Base-by-base conservation (phyloP, 2,113 vertebrate genomes). In the Mugil cephalus region DNA sequence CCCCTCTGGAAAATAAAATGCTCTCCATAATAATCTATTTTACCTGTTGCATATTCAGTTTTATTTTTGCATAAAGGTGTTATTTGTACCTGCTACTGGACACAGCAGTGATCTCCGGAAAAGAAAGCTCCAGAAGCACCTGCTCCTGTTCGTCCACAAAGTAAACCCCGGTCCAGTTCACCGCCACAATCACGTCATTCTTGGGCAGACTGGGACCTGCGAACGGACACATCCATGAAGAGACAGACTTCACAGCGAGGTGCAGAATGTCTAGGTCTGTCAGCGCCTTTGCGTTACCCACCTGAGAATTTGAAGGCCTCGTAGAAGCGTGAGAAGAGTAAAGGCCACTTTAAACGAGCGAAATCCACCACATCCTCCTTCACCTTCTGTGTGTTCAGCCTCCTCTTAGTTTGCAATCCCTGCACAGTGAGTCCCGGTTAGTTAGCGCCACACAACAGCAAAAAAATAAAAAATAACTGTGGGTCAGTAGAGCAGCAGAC, bases 251-350 rank as follows among this genome's bases (percentile, higher is more conserved):
- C 17, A 0, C 9, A 0, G 8, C 10, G 8, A 17, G 10, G 18
- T 10, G 5, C 35, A 39, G 8, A 13, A 30, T 30, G 24, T 5
- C 24, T 30, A 30, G 24, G 3, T 30, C 24, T 5, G 24, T 30
- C 24, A 3, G 24, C 24, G 5, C 24, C 9, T 2, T 11, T n/a
- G 6, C 7, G 11, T 12, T 7, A 60, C 87, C 39, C 2, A 91
- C 98, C 98, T 90, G 98, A 99, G 85, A 98, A 98, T 56, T 98
- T 99, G 86, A 98, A 99, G 94, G 97, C 98, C 93, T 99, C 98
- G 0, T 99, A 99, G 91, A 99, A 99, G 47, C 97, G 95, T 10
- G 98, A 99, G 90, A 99, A 99, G 46, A 99, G 94, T 84, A 99
- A 93, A 92, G 98, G 98, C 98, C 98, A 99, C 93, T 99, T 99